phyloP scores from a whole-genome alignment of 2,888 invertebrate species.

The Biston stratarius region DNA sequence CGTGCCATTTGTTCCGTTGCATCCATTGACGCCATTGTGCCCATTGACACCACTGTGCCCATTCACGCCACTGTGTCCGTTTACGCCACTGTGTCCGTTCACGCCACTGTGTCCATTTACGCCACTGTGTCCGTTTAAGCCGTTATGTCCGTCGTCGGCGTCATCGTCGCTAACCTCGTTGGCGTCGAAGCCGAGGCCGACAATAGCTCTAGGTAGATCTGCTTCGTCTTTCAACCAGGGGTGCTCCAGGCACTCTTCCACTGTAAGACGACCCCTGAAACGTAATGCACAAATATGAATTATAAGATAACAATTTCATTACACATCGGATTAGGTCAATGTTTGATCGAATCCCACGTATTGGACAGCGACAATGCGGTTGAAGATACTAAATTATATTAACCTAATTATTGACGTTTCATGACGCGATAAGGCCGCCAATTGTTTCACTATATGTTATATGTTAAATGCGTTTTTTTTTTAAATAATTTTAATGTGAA shows the following conservation, averaged over 20 bases:
- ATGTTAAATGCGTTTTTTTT: too few species aligned
- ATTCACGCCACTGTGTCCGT: slow-evolving; percentile 42
- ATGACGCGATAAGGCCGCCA: too few species aligned
- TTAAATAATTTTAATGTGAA: too few species aligned
- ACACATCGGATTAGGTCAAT: neutral
- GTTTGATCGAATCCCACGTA: too few species aligned
- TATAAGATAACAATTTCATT: neutral
- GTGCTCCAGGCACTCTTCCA: slow-evolving; percentile 95
- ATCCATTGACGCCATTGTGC: slow-evolving; percentile 46
- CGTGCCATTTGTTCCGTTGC: slow-evolving; percentile 62
- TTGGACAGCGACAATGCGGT: too few species aligned
- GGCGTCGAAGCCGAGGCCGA: slow-evolving; percentile 73
- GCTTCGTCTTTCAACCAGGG: slow-evolving; percentile 92
- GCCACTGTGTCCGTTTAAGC: slow-evolving; percentile 53
- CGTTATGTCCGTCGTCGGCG: slow-evolving; percentile 54
- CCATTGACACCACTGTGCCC: slow-evolving; percentile 55
- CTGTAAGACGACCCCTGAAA: slow-evolving; percentile 94
- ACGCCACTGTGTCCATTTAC: slow-evolving; percentile 52
- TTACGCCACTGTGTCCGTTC: slow-evolving; percentile 59
- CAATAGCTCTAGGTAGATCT: slow-evolving; percentile 82
- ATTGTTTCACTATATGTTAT: too few species aligned
- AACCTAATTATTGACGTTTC: too few species aligned
- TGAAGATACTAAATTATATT: too few species aligned
- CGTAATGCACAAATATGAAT: slow-evolving; percentile 3
- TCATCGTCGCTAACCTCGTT: slow-evolving; percentile 56